Evolutionary conservation across 2,113 vertebrate genomes (phyloP), one percentile per base, ranked within the genome.

Genomic region (Carassius gibelio): DNA sequence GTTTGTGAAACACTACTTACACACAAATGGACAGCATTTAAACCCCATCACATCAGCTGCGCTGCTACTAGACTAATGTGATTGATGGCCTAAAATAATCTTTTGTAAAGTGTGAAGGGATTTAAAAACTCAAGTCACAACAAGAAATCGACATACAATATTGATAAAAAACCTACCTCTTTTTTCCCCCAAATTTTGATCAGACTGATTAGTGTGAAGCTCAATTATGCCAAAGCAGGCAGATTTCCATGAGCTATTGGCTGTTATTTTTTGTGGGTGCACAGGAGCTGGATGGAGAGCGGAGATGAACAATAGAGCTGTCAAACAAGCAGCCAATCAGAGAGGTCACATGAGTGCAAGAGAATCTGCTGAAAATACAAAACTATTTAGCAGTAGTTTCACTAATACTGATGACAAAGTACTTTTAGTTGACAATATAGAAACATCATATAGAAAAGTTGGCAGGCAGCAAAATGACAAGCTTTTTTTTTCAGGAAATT

Each of bases 361-460:
- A 92, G 94, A 95, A 95, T 95, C 90, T 95, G 95, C 94, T 95
- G 94, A 95, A 94, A 93, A 93, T 86, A 94, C 94, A 94, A 92
- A 94, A 95, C 91, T 72, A 87, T 91, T 89, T 92, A 93, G 90
- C 85, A 88, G 87, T 87, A 42, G 87, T 87, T 90, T 86, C 85
- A 10, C 88, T 87, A 85, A 92, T 93, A 93, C 84, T 93, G 94
- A 94, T 94, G 94, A 95, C 91, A 87, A 80, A 14, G 87, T 77
- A 87, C 82, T 94, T 95, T 93, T 88, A 69, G 91, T 94, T 94
- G 88, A 94, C 86, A 92, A 72, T 62, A 84, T 88, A 82, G 86
- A 74, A 87, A 79, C 71, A 76, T 75, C 26, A 34, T 15, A 38
- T 42, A 57, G 15, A 38, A 80, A 66, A 42, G 19, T 50, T 66